Evolutionary conservation across 2,888 invertebrate species (phyloP).

Genomic region (Amphipyra tragopoginis): DNA sequence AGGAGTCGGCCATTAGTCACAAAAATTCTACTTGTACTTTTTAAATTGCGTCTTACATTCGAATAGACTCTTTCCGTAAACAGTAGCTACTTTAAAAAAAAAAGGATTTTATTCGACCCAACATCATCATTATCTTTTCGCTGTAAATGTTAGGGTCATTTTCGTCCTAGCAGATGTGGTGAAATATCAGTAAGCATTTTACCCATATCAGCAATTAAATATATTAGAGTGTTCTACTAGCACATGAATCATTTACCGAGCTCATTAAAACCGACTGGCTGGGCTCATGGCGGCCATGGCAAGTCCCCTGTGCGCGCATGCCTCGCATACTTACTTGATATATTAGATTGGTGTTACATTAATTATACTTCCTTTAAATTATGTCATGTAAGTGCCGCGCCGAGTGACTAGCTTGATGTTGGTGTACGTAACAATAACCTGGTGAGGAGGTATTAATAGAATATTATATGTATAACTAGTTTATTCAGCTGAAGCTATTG

Average conservation of each 20-base stretch:
- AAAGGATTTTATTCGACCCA: no score
- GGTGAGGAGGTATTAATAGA: not conserved
- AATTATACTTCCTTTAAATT: constrained; percentile 41
- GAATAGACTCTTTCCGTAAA: no score
- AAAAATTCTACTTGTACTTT: no score
- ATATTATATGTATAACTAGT: not conserved
- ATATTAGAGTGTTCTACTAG: constrained; percentile 20
- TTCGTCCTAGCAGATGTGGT: not conserved
- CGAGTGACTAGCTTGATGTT: not conserved
- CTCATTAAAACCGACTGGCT: constrained; percentile 37
- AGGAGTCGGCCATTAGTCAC: no score
- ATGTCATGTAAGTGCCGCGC: constrained; percentile 13
- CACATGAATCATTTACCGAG: constrained; percentile 46
- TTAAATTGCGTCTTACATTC: no score
- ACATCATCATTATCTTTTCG: not conserved
- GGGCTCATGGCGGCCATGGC: not conserved
- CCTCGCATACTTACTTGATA: constrained; percentile 48
- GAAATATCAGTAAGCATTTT: not conserved
- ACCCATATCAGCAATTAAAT: constrained; percentile 1
- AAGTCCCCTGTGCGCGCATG: constrained; percentile 21
- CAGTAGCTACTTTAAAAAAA: no score
- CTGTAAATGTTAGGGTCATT: not conserved
- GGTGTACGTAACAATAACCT: not conserved
- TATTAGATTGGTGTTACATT: constrained; percentile 48
- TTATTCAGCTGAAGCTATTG: no score